phyloP scores from a whole-genome alignment of 2,797 vertebrate genomes.

The Xenops minutus region DNA sequence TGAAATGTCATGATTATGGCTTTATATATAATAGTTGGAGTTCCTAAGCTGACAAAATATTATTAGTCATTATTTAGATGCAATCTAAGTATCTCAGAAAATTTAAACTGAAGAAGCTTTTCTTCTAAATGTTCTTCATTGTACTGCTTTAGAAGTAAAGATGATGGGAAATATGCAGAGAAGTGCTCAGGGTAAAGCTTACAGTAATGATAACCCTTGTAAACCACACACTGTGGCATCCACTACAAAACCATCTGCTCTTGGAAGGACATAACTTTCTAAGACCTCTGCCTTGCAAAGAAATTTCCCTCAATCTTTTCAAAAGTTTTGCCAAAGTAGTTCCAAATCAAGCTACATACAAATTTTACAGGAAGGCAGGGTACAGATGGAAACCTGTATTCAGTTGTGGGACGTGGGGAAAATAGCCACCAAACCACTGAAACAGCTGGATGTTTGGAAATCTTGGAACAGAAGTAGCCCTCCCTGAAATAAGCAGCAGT shows the following conservation, averaged over 20 bases:
- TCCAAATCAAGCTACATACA: neutral
- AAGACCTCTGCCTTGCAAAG: neutral
- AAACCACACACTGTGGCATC: neutral
- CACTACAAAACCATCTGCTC: neutral
- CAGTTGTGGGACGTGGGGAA: neutral
- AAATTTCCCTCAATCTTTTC: neutral
- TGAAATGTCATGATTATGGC: neutral
- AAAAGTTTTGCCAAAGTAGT: neutral
- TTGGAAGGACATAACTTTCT: neutral
- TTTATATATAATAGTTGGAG: neutral
- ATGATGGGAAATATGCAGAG: neutral
- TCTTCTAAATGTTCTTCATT: neutral
- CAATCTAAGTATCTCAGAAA: neutral
- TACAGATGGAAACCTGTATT: neutral
- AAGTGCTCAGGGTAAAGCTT: neutral
- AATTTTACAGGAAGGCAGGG: accelerated
- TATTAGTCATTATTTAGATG: neutral
- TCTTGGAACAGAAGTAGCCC: neutral
- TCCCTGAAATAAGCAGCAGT: neutral
- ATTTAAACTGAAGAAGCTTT: neutral
- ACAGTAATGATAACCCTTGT: neutral
- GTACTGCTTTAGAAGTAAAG: neutral
- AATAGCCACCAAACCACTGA: neutral
- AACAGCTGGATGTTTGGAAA: neutral
- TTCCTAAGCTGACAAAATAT: neutral